A percentile compares a stretch with the other conserved stretches of the same genome.
Conservation (phyloP, 2,113 vertebrate species). For the Heptranchias perlo region DNA sequence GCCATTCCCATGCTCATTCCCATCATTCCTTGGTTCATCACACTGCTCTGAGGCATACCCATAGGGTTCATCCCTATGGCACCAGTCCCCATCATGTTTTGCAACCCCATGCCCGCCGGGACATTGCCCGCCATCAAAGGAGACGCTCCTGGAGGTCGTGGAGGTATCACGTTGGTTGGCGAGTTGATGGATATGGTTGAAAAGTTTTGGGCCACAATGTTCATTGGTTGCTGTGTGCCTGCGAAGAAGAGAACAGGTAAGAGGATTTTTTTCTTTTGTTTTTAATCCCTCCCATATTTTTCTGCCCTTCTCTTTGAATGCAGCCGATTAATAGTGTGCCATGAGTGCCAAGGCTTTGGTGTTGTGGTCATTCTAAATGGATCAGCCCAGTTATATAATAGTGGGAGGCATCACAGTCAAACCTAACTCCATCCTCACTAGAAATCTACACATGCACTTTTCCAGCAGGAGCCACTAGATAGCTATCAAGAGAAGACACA, state of each 20-base stretch:
- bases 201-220: conserved; percentile 81
- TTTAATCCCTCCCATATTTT: neutral
- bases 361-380: neutral
- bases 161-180: conserved; percentile 62
- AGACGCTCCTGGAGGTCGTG: conserved; percentile 57
- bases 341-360: neutral
- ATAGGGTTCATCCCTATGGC: conserved; percentile 68
- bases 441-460: neutral
- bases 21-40: conserved; percentile 75
- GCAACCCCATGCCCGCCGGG: conserved; percentile 67
- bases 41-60: conserved; percentile 51
- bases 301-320: neutral
- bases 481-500: neutral
- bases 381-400: neutral
- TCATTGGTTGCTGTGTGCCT: conserved; percentile 73
- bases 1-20: conserved; percentile 75
- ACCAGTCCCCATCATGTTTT: conserved; percentile 69
- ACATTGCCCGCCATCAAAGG: conserved; percentile 67
- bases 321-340: neutral
- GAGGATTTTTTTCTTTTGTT: neutral
- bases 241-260: conserved; percentile 40
- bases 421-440: neutral
- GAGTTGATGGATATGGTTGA: conserved; percentile 76
- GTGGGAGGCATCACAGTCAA: neutral
- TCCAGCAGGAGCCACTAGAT: neutral